phyloP scores from a whole-genome alignment of 2,113 vertebrate species.

The Channa argus region DNA sequence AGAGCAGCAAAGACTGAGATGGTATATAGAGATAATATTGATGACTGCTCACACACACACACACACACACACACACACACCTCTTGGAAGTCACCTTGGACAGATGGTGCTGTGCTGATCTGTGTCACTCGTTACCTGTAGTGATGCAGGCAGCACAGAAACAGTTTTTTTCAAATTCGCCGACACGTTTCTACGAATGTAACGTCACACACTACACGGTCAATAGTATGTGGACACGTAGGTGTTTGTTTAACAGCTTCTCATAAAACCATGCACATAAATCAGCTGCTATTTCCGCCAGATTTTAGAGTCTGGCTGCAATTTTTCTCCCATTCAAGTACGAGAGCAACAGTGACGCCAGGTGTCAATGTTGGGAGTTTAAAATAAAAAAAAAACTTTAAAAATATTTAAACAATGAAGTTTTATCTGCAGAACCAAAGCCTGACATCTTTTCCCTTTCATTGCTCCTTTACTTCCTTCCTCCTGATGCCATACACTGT shows the following conservation, averaged over 20 bases:
- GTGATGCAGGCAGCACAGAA: not conserved
- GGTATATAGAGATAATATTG: slow-evolving; percentile 60
- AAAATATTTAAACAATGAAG: too few relatives aligned
- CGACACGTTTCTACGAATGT: not conserved
- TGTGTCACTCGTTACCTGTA: slow-evolving; percentile 29
- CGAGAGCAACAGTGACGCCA: not conserved
- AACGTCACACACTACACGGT: not conserved
- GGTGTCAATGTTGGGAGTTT: too few relatives aligned
- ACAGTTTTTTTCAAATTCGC: not conserved
- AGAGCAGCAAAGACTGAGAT: slow-evolving; percentile 53
- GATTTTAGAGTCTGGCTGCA: not conserved
- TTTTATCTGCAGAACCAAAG: too few relatives aligned
- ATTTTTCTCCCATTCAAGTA: not conserved
- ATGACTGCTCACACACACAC: slow-evolving; percentile 15
- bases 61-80: not conserved
- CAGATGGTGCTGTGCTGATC: slow-evolving; percentile 38
- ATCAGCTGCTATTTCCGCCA: not conserved
- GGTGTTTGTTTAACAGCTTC: not conserved
- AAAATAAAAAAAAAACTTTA: too few relatives aligned
- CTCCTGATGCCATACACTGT: too few relatives aligned
- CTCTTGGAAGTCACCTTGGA: slow-evolving; percentile 68
- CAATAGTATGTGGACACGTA: not conserved
- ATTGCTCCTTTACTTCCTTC: too few relatives aligned
- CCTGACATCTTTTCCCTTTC: too few relatives aligned
- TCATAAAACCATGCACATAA: not conserved